Evolutionary conservation across 1,140 invertebrate genomes (phyloP).

Genomic region (Planococcus citri): DNA sequence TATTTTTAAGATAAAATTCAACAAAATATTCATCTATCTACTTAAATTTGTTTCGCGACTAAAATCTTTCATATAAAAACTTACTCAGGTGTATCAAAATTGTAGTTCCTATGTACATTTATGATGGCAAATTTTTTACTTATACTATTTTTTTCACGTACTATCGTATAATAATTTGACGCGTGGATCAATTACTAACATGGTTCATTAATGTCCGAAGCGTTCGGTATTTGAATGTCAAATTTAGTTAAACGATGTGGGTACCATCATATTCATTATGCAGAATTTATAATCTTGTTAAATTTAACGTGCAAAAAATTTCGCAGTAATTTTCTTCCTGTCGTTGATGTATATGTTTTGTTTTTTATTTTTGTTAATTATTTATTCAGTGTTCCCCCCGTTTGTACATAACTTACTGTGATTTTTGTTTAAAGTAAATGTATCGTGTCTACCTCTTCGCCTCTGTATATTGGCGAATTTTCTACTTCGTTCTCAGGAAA

Average conservation of each 20-base stretch:
- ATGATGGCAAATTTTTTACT: not conserved
- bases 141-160: not conserved
- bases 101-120: not conserved
- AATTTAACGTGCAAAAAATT: not conserved
- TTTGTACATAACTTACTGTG: not conserved
- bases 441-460: not conserved
- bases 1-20: not conserved
- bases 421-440: not conserved
- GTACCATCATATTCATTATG: not conserved
- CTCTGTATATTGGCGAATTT: not conserved
- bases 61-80: not conserved
- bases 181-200: not conserved
- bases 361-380: not conserved
- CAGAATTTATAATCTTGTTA: not conserved
- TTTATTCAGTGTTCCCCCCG: not conserved
- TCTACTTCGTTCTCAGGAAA: not conserved
- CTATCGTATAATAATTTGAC: not conserved
- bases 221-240: not conserved
- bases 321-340: not conserved
- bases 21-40: not conserved
- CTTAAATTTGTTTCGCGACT: not conserved
- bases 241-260: not conserved
- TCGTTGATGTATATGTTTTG: not conserved
- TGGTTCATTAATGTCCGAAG: not conserved
- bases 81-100: not conserved